These are phyloP conservation scores for Diabrotica balteata DNA, from an alignment of 2,888 invertebrate genomes.

Conservation along the genomic window DNA sequence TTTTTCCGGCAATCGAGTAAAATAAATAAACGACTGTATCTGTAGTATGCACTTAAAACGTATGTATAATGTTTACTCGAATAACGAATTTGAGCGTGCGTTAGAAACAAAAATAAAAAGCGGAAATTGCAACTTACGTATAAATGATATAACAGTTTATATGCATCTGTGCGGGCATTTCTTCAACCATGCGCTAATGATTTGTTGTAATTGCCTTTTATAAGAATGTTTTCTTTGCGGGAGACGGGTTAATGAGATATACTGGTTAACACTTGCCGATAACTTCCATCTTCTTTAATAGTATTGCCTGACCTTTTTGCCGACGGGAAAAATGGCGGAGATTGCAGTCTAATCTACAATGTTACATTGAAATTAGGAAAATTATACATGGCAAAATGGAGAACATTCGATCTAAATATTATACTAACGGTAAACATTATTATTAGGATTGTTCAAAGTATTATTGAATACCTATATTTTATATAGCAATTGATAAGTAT, in stretches of 20 bases:
- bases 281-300: slow-evolving; percentile 12
- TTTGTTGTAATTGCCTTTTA: slow-evolving; percentile 27
- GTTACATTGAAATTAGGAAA: background rate
- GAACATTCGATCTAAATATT: too few relatives aligned
- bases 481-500: too few relatives aligned
- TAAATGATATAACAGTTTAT: slow-evolving; percentile 29
- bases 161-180: slow-evolving; percentile 26
- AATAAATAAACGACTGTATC: too few relatives aligned
- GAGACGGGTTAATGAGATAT: slow-evolving; percentile 18
- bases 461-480: too few relatives aligned
- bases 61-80: slow-evolving; percentile 28
- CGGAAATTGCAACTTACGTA: slow-evolving; percentile 27
- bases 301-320: background rate
- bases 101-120: slow-evolving; percentile 19
- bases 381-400: background rate
- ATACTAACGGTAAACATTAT: too few relatives aligned
- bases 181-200: slow-evolving; percentile 23
- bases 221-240: slow-evolving; percentile 20
- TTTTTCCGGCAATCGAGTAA: too few relatives aligned
- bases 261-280: slow-evolving; percentile 19
- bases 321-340: background rate
- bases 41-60: slow-evolving; percentile 12
- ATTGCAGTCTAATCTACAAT: background rate
- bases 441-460: too few relatives aligned
- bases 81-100: slow-evolving; percentile 27